A percentile compares a stretch with the other conserved stretches of the same genome.
Conservation (phyloP, 2,888 invertebrate genomes). For the Abrostola tripartita region DNA sequence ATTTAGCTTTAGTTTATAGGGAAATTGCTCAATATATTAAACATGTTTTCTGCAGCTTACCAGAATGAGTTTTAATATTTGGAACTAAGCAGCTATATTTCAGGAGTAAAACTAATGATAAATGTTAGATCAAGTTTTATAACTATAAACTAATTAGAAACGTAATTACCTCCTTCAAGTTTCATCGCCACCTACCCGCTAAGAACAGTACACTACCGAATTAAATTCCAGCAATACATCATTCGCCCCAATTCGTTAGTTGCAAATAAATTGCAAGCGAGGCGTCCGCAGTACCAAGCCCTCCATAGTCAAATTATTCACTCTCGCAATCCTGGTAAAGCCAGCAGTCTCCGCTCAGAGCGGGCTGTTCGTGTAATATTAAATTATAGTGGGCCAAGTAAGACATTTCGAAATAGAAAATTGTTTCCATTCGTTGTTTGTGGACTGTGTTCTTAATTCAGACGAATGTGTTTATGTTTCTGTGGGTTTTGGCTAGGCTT, state of each 20-base stretch:
- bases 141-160: conserved; percentile 1
- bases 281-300: conserved; percentile 69
- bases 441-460: conserved; percentile 60
- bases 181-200: conserved; percentile 21
- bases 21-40: too few relatives aligned
- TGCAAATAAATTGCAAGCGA: conserved; percentile 78
- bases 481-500: conserved; percentile 22
- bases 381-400: conserved; percentile 84
- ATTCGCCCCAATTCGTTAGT: conserved; percentile 71
- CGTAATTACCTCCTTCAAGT: conserved; percentile 20
- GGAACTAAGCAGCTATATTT: too few relatives aligned
- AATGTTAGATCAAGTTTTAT: too few relatives aligned
- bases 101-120: too few relatives aligned
- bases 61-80: too few relatives aligned
- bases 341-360: conserved; percentile 72
- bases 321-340: conserved; percentile 83
- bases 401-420: conserved; percentile 85
- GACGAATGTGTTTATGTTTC: conserved; percentile 58
- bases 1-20: background rate
- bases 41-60: too few relatives aligned
- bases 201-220: conserved; percentile 55
- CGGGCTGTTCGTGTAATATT: conserved; percentile 82
- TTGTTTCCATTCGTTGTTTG: conserved; percentile 65
- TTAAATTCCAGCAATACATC: conserved; percentile 72
- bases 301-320: conserved; percentile 87